Percentiles rank a stretch among this genome's conserved stretches.
phyloP scores from a whole-genome alignment of 37 sponge, comb jelly and placozoan species.

The Tethya wilhelma region DNA sequence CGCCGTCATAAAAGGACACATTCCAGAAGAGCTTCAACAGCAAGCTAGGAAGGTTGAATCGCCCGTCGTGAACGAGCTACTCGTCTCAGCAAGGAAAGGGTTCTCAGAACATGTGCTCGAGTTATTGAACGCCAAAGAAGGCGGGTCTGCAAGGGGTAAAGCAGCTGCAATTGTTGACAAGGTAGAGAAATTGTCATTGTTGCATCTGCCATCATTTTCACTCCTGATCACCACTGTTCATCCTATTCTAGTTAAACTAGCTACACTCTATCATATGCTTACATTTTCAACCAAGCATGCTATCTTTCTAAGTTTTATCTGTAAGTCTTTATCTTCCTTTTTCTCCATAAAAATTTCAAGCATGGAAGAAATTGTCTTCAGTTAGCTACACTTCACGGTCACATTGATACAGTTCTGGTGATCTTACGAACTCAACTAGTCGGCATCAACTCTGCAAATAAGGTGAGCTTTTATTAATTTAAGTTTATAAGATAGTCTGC shows the following conservation, averaged over 20 bases:
- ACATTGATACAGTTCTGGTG: conserved; percentile 34
- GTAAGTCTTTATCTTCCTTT: too few species aligned
- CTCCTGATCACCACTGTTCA: not conserved
- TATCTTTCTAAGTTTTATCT: too few species aligned
- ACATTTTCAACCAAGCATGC: too few species aligned
- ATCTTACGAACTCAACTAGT: conserved; percentile 42
- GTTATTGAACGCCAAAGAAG: conserved; percentile 16
- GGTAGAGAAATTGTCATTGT: conserved; percentile 7
- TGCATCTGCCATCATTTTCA: not conserved
- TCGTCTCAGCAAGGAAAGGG: conserved; percentile 53
- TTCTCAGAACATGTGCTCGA: conserved; percentile 21
- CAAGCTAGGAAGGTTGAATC: conserved; percentile 30
- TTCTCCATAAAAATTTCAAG: conserved; percentile 41
- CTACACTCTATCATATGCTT: too few species aligned
- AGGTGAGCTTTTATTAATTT: too few species aligned
- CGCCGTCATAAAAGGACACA: not conserved
- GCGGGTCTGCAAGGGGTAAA: not conserved
- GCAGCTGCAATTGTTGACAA: conserved; percentile 30
- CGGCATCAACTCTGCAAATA: conserved; percentile 40
- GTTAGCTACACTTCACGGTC: conserved; percentile 53
- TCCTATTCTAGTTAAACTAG: too few species aligned
- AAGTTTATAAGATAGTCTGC: too few species aligned
- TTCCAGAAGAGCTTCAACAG: conserved; percentile 14
- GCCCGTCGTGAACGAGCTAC: conserved; percentile 32
- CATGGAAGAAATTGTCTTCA: conserved; percentile 63